A percentile compares a stretch with the other conserved stretches of the same genome.
Conservation (phyloP, 2,888 invertebrate genomes). For the Agrochola circellaris region DNA sequence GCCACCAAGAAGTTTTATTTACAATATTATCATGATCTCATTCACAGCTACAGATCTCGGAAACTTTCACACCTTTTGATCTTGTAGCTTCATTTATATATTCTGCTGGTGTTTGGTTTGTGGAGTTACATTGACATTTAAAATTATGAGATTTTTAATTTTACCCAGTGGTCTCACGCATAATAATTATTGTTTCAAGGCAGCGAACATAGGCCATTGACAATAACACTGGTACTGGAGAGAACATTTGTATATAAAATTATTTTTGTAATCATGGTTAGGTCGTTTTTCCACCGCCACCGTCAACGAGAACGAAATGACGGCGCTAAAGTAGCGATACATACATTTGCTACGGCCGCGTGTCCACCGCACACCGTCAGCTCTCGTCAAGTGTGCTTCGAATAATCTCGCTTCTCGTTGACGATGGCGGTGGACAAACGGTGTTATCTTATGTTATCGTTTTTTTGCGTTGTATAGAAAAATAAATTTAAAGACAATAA, state of each 20-base stretch:
- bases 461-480: no score
- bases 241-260: background rate
- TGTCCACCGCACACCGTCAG: no score
- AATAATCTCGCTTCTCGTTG: no score
- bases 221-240: no score
- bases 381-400: no score
- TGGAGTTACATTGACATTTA: background rate
- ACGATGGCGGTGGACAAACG: no score
- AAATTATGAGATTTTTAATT: background rate
- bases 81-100: background rate
- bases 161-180: background rate
- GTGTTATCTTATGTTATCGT: no score
- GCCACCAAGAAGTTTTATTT: constrained; percentile 50
- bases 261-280: background rate
- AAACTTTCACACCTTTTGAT: constrained; percentile 40
- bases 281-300: no score
- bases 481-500: background rate
- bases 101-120: constrained; percentile 7
- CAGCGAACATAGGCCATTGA: background rate
- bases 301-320: no score
- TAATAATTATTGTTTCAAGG: background rate
- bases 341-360: no score
- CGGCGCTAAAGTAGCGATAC: no score
- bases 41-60: constrained; percentile 20
- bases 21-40: constrained; percentile 43